Evolutionary conservation across 2,888 invertebrate genomes (phyloP).

Genomic region (Drosophila cognata): DNA sequence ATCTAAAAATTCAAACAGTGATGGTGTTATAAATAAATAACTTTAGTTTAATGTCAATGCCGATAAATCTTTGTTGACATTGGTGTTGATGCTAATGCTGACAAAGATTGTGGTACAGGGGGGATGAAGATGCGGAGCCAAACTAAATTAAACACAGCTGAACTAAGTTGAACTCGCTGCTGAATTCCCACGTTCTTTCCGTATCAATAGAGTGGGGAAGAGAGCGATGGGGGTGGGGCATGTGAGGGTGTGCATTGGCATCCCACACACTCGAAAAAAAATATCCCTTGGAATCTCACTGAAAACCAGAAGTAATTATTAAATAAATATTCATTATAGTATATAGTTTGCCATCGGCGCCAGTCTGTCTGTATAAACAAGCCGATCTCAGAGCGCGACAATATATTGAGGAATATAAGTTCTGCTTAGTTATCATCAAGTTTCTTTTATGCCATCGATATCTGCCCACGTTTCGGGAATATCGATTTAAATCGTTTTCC

Average conservation of each 20-base stretch:
- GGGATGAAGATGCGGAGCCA: neutral
- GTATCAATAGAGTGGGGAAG: neutral
- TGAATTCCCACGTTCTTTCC: constrained; percentile 41
- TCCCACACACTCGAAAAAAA: constrained; percentile 1
- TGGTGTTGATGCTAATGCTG: neutral
- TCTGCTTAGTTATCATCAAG: neutral
- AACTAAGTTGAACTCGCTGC: constrained; percentile 39
- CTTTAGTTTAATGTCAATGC: constrained; percentile 60
- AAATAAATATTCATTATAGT: neutral
- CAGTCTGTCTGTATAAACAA: neutral
- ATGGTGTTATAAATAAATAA: constrained; percentile 29
- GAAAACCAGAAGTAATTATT: neutral
- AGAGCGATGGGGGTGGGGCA: neutral
- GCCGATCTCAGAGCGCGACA: neutral
- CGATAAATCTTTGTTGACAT: constrained; percentile 58
- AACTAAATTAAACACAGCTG: constrained; percentile 21
- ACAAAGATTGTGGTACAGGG: too few species aligned
- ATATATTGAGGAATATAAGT: neutral
- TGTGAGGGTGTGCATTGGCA: constrained; percentile 18
- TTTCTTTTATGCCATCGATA: neutral
- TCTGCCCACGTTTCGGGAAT: neutral
- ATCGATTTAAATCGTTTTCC: neutral
- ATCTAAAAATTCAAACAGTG: neutral
- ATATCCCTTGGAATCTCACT: neutral
- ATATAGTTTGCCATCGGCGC: neutral